phyloP scores from a whole-genome alignment of 2,888 invertebrate species.

The Ferrisia virgata region DNA sequence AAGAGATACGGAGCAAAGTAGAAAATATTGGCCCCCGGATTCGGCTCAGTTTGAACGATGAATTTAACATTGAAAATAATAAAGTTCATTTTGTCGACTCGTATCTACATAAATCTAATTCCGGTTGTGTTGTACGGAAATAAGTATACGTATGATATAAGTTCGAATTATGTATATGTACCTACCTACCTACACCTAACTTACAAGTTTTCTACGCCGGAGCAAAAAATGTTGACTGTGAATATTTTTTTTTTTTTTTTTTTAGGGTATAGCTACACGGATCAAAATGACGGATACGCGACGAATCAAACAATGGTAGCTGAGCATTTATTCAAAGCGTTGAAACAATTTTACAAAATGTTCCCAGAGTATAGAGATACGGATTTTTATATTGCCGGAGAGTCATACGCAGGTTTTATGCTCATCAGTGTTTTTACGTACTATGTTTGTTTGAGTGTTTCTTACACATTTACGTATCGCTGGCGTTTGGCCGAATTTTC shows the following conservation, averaged over 20 bases:
- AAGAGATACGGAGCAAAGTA: not conserved
- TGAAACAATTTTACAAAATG: conserved; percentile 56
- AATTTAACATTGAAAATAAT: conserved; percentile 28
- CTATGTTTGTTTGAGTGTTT: not conserved
- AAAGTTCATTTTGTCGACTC: not conserved
- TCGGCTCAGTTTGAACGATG: not conserved
- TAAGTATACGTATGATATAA: no score
- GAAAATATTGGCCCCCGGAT: not conserved
- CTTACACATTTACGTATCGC: not conserved
- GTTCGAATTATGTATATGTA: no score
- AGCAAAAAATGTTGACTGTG: no score
- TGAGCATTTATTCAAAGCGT: conserved; percentile 58
- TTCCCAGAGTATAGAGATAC: conserved; percentile 63
- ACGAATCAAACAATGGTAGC: conserved; percentile 53
- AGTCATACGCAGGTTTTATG: conserved; percentile 73
- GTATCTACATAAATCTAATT: not conserved
- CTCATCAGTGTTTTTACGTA: conserved; percentile 24
- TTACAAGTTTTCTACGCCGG: no score
- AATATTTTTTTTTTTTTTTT: not conserved
- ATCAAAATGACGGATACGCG: conserved; percentile 51
- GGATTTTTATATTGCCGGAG: conserved; percentile 82
- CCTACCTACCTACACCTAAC: no score
- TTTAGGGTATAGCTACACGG: conserved; percentile 77
- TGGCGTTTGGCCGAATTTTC: not conserved
- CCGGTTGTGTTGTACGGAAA: not conserved